Evolutionary conservation across 2,797 vertebrate species (phyloP).

Genomic region (Smutsia temminckii): DNA sequence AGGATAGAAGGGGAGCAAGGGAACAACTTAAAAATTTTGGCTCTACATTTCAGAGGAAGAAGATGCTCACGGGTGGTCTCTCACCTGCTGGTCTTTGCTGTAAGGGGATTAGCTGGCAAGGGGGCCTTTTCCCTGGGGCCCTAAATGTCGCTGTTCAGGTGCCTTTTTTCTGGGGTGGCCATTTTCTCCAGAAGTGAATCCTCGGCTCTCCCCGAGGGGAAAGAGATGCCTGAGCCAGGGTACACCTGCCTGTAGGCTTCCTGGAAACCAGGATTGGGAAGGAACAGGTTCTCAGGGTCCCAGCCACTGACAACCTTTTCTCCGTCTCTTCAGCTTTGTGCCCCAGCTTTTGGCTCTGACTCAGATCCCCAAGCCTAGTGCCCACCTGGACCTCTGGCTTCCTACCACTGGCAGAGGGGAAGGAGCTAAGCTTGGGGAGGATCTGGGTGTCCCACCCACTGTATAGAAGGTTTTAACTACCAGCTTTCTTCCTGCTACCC

Average conservation of each 20-base stretch:
- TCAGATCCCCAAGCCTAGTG: not conserved
- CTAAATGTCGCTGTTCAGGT: not conserved
- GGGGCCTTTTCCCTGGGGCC: not conserved
- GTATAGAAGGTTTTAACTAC: not conserved
- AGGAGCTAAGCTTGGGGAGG: not conserved
- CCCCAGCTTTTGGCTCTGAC: not conserved
- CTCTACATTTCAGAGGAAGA: not conserved
- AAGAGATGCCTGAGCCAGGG: not conserved
- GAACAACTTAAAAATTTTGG: not conserved
- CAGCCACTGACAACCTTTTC: not conserved
- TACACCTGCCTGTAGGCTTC: not conserved
- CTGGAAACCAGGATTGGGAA: not conserved
- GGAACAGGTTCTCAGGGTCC: not conserved
- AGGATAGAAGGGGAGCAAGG: not conserved
- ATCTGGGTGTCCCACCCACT: not conserved
- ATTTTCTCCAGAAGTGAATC: not conserved
- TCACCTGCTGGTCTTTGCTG: not conserved
- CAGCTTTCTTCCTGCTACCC: not conserved
- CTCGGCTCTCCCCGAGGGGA: rapidly evolving
- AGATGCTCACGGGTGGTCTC: not conserved
- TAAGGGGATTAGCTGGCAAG: not conserved
- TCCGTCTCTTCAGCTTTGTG: not conserved
- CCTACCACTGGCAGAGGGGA: not conserved
- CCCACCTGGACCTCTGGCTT: not conserved
- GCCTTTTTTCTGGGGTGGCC: not conserved